phyloP scores from a whole-genome alignment of 1,140 invertebrate species.

The Camponotus pennsylvanicus region DNA sequence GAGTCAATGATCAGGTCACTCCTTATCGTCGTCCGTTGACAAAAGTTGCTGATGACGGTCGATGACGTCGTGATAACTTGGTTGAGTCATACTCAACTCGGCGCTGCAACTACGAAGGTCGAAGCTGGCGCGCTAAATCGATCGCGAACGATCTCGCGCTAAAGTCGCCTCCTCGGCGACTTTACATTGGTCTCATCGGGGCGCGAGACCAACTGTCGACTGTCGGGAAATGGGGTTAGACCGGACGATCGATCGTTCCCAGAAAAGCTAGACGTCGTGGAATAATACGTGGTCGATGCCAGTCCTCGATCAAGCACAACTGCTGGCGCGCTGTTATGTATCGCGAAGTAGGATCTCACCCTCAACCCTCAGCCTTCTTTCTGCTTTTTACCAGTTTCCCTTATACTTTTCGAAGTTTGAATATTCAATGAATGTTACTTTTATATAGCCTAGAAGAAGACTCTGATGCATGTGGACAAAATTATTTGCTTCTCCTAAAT shows the following conservation, averaged over 20 bases:
- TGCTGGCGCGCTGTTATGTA: background rate
- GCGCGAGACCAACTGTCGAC: background rate
- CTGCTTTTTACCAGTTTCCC: background rate
- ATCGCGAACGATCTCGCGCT: conserved; percentile 41
- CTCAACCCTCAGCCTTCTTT: background rate
- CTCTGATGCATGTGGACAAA: background rate
- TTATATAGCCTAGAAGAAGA: background rate
- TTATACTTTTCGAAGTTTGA: conserved; percentile 12
- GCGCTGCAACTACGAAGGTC: conserved; percentile 47
- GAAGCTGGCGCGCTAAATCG: conserved; percentile 48
- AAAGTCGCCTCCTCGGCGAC: conserved; percentile 3
- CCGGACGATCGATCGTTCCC: conserved; percentile 54
- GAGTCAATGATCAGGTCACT: background rate
- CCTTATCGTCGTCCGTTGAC: background rate
- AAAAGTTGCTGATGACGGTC: conserved; percentile 19
- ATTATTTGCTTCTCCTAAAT: background rate
- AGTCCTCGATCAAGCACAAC: background rate
- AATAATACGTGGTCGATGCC: conserved; percentile 16
- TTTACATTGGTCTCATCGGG: background rate
- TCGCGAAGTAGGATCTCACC: background rate
- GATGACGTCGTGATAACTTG: conserved; percentile 36
- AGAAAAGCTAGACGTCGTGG: conserved; percentile 24
- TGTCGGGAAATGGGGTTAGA: conserved; percentile 44
- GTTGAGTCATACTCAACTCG: conserved; percentile 29
- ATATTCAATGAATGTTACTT: background rate